These are phyloP conservation scores for Platalea minor DNA, from an alignment of 2,797 vertebrate genomes.

Conservation along the genomic window DNA sequence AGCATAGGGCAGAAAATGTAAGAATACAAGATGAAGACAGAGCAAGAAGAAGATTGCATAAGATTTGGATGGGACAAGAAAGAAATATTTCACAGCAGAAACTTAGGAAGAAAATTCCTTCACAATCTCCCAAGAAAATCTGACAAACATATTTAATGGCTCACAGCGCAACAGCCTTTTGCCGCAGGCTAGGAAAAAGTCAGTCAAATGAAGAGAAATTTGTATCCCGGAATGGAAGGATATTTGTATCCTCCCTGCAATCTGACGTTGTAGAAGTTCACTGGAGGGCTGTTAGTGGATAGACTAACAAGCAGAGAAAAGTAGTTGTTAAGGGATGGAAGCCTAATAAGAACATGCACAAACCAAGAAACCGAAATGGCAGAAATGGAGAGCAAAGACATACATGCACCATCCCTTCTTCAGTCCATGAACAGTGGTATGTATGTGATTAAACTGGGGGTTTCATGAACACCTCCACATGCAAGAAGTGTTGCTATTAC, in stretches of 20 bases:
- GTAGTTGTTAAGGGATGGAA: background rate
- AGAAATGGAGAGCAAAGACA: background rate
- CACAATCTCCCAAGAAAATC: background rate
- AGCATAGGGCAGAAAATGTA: background rate
- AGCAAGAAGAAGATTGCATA: background rate
- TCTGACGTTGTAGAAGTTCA: background rate
- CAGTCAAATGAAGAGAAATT: background rate
- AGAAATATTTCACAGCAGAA: background rate
- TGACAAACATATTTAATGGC: background rate
- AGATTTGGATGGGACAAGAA: background rate
- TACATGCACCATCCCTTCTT: background rate
- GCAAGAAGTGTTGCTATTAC: background rate
- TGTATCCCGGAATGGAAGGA: background rate
- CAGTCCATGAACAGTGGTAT: accelerated
- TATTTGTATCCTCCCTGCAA: background rate
- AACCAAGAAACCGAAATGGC: background rate
- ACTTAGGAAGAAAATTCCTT: background rate
- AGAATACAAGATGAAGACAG: background rate
- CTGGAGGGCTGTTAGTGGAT: background rate
- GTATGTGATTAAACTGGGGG: background rate
- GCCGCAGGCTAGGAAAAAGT: background rate
- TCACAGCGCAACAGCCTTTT: background rate
- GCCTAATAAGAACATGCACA: background rate
- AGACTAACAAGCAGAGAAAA: background rate
- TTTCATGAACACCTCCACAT: background rate